Evolutionary conservation across 2,888 invertebrate genomes (phyloP).

Genomic region (Bruchidius siliquastri): DNA sequence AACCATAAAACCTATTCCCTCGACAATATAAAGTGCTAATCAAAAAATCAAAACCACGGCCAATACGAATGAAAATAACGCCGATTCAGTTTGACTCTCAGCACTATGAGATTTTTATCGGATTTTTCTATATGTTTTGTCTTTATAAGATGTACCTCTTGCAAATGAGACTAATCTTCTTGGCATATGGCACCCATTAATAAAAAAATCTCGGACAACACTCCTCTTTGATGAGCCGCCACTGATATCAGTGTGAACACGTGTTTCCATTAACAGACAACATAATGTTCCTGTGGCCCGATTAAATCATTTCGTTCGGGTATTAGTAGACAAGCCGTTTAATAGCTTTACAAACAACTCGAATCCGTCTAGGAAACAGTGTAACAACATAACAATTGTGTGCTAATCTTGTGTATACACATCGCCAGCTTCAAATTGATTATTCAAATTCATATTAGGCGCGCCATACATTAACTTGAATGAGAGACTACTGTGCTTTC

Average conservation of each 20-base stretch:
- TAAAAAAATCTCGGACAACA: too few relatives aligned
- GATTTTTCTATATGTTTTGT: too few relatives aligned
- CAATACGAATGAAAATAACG: too few relatives aligned
- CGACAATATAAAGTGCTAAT: too few relatives aligned
- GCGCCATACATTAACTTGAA: neutral
- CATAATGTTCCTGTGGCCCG: neutral
- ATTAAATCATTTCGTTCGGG: neutral
- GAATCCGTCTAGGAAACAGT: neutral
- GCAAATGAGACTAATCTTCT: too few relatives aligned
- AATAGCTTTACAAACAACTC: neutral
- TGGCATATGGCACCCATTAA: too few relatives aligned
- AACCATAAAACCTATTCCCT: too few relatives aligned
- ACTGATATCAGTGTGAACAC: neutral
- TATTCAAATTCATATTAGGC: neutral
- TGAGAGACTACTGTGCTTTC: neutral
- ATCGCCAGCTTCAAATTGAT: neutral
- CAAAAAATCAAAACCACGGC: too few relatives aligned
- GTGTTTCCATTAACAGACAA: neutral
- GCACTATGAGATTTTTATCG: too few relatives aligned
- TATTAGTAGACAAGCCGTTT: neutral
- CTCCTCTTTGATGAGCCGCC: too few relatives aligned
- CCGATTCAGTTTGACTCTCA: too few relatives aligned
- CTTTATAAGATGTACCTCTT: too few relatives aligned
- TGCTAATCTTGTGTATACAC: neutral
- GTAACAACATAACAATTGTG: neutral